Evolutionary conservation across 1,140 invertebrate species (phyloP).

Genomic region (Drosophila serrata): DNA sequence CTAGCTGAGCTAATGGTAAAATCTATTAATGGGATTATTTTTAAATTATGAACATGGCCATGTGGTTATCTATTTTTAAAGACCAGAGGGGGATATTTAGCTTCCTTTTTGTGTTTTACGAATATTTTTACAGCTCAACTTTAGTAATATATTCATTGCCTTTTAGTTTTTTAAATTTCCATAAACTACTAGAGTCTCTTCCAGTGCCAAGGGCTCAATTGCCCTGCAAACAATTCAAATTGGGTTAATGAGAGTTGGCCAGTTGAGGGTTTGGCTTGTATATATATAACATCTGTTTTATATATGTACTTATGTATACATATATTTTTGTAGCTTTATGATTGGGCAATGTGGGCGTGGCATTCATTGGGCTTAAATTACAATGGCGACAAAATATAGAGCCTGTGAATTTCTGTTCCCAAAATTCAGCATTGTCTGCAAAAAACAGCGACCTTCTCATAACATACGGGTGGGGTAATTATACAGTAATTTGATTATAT

Average conservation of each 20-base stretch:
- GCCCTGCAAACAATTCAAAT: slow-evolving; percentile 50
- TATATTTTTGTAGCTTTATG: not conserved
- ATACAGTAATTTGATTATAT: slow-evolving; percentile 3
- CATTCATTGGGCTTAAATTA: slow-evolving; percentile 50
- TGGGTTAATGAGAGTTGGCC: slow-evolving; percentile 64
- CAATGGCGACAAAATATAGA: slow-evolving; percentile 18
- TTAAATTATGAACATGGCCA: not conserved
- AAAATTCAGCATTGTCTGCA: not conserved
- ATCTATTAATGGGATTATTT: not conserved
- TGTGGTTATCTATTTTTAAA: not conserved
- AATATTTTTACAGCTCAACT: not conserved
- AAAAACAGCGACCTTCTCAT: not conserved
- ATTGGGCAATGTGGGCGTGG: slow-evolving; percentile 18
- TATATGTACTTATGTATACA: not conserved
- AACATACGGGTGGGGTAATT: not conserved
- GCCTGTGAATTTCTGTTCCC: not conserved
- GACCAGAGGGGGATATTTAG: not conserved
- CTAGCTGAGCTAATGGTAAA: slow-evolving; percentile 8
- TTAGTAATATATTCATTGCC: no score
- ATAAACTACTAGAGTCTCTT: not conserved
- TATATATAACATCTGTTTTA: slow-evolving; percentile 4
- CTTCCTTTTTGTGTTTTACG: not conserved
- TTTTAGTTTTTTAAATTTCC: not conserved
- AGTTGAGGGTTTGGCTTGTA: slow-evolving; percentile 32
- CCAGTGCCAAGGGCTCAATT: slow-evolving; percentile 36